Conservation (phyloP, 1,140 invertebrate genomes). For the Drosophila aff. region DNA sequence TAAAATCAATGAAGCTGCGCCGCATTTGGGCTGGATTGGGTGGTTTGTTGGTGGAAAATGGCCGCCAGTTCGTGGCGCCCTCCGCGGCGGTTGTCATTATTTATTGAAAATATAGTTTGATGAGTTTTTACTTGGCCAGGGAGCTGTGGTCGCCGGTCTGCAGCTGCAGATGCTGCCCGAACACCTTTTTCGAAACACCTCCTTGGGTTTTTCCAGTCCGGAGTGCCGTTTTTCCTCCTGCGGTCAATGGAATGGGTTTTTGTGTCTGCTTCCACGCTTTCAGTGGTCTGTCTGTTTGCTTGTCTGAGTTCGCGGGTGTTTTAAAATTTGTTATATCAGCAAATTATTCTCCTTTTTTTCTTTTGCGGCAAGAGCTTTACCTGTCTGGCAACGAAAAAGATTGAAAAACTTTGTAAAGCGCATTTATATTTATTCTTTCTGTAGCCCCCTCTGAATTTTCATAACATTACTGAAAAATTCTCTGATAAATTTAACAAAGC, state of each 20-base stretch:
- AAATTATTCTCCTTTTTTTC: conserved; percentile 55
- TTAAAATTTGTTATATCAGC: conserved; percentile 76
- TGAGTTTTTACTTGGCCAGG: conserved; percentile 73
- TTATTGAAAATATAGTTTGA: conserved; percentile 83
- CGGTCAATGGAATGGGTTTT: conserved; percentile 69
- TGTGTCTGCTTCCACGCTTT: conserved; percentile 42
- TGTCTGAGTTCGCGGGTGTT: conserved; percentile 40
- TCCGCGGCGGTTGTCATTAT: conserved; percentile 65
- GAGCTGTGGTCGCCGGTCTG: conserved; percentile 17
- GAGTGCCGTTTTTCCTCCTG: conserved; percentile 63
- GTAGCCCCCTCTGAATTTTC: neutral
- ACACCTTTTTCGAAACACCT: conserved; percentile 8
- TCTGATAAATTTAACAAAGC: neutral
- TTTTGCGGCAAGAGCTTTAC: conserved; percentile 28
- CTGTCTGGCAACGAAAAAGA: conserved; percentile 29
- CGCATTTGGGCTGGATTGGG: conserved; percentile 13
- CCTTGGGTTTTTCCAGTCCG: conserved; percentile 9
- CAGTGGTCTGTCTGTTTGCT: conserved; percentile 30
- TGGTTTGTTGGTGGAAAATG: conserved; percentile 38
- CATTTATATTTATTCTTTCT: conserved; percentile 3
- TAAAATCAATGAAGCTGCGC: conserved; percentile 77
- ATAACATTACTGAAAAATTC: neutral
- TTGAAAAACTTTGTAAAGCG: conserved; percentile 36
- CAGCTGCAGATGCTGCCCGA: conserved; percentile 23
- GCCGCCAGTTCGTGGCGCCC: conserved; percentile 31